phyloP scores from a whole-genome alignment of 2,888 invertebrate species.

The Mesorhabditis belari region DNA sequence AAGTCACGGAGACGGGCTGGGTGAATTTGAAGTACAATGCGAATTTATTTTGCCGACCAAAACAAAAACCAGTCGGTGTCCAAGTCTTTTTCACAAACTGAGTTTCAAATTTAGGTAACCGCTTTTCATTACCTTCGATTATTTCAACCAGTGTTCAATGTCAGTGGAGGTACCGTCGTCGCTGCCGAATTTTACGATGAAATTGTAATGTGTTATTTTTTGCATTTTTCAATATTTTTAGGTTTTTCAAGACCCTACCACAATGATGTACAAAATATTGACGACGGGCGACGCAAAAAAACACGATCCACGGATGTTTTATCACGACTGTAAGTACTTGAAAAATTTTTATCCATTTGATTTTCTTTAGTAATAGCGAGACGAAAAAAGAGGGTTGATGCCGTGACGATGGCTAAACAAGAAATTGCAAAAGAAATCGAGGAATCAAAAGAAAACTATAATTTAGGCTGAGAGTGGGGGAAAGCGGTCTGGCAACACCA shows the following conservation, averaged over 20 bases:
- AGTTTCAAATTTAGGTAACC: constrained; percentile 21
- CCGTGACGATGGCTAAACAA: constrained; percentile 17
- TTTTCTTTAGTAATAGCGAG: constrained; percentile 24
- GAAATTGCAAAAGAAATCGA: constrained; percentile 30
- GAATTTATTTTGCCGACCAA: constrained; percentile 91
- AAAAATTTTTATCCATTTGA: not conserved
- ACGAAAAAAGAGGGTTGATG: constrained; percentile 19
- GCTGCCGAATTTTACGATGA: constrained; percentile 44
- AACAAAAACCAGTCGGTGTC: constrained; percentile 72
- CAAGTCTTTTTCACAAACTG: not conserved
- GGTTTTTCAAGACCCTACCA: constrained; percentile 40
- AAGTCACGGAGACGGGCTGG: constrained; percentile 97
- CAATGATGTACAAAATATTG: constrained; percentile 27
- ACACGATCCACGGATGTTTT: constrained; percentile 21
- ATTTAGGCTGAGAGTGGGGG: too few species aligned
- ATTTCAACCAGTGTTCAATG: constrained; percentile 30
- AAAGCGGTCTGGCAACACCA: too few species aligned
- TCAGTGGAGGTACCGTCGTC: constrained; percentile 28
- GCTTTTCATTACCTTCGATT: constrained; percentile 41
- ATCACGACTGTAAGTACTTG: constrained; percentile 29
- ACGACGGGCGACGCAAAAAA: constrained; percentile 18
- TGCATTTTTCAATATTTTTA: constrained; percentile 1
- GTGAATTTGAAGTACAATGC: constrained; percentile 95
- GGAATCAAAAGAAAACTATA: constrained; percentile 31
- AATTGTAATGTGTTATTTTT: constrained; percentile 18